Conservation (phyloP, 2,888 invertebrate species). For the Dorcus parallelipipedus region DNA sequence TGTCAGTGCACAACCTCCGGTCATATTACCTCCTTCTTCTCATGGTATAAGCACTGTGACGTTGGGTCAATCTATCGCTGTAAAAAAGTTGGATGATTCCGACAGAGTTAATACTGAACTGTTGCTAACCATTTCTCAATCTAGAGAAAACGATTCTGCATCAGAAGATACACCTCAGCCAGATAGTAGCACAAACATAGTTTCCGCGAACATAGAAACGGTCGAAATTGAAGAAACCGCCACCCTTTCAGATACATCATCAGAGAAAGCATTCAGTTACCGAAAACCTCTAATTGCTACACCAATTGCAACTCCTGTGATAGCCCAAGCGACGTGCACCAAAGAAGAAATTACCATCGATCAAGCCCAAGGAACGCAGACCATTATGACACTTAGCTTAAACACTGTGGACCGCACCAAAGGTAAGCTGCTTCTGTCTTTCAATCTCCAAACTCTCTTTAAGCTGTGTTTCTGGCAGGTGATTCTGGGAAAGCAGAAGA, state of each 20-base stretch:
- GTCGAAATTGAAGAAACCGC: conserved; percentile 38
- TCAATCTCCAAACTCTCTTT: conserved; percentile 4
- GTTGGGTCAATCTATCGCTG: conserved; percentile 43
- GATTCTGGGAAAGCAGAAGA: conserved; percentile 36
- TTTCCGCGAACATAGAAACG: conserved; percentile 32
- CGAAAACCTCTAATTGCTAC: conserved; percentile 28
- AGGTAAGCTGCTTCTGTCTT: conserved; percentile 28
- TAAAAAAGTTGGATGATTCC: conserved; percentile 45
- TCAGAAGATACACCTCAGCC: conserved; percentile 32
- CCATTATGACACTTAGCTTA: conserved; percentile 37
- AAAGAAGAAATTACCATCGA: conserved; percentile 23
- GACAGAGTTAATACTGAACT: conserved; percentile 41
- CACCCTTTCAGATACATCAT: conserved; percentile 33
- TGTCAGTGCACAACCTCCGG: conserved; percentile 47
- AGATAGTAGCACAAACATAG: conserved; percentile 38
- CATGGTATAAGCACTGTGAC: conserved; percentile 43
- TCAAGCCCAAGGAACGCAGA: conserved; percentile 25
- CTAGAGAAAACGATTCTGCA: conserved; percentile 33
- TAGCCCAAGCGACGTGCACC: conserved; percentile 38
- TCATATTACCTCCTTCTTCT: conserved; percentile 45
- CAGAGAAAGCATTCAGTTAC: conserved; percentile 26
- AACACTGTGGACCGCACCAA: conserved; percentile 33
- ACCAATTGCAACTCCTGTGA: conserved; percentile 46
- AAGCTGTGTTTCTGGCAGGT: conserved; percentile 17
- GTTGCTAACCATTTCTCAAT: conserved; percentile 44